Evolutionary conservation across 2,797 vertebrate genomes (phyloP), one percentile per base, ranked within the genome.

Genomic region (Protosalanx chinensis): DNA sequence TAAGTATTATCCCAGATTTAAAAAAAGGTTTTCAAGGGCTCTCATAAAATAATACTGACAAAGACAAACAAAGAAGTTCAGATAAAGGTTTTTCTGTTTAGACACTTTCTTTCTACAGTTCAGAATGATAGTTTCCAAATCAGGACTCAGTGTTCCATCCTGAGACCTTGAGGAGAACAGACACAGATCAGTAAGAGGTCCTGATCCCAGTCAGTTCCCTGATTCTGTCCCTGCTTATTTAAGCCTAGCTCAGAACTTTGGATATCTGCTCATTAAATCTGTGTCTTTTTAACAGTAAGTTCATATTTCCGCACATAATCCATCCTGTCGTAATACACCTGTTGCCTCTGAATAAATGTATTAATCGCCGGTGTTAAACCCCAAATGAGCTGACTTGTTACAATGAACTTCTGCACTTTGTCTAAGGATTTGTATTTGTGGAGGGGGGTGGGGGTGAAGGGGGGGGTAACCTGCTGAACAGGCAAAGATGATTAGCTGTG

Each of bases 131-230:
- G 5, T 60, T 72, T 71, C 51, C 41, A 78, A 68, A 81, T 70
- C 68, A 81, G 63, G 72, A 51, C 46, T 68, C 72, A 67, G 46
- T 64, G 33, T 72, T 67, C 72, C 59, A 16, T 5, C 16, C 8
- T 16, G 41, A 75, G 73, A 74, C 81, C 83, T 87, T 88, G 82
- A 82, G 20, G 15, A 4, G 0, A 20, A 6, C 37, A 6, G 16
- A 64, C 58, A 60, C 3, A 60, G 2, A n/a, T 8, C 56, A n/a
- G 7, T 60, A 10, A 1, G 5, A 6, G 18, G 6, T 58, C 4
- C 10, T 12, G 16, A 23, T 23, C 0, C 4, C 58, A 60, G 10
- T 60, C 2, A 6, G 41, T 3, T 20, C 13, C 12, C 64, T 49
- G 35, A 29, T 29, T 5, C n/a, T 10, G 7, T 8, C 2, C 1